Evolutionary conservation across 1,140 invertebrate species (phyloP).

Genomic region (Cydia pomonella): DNA sequence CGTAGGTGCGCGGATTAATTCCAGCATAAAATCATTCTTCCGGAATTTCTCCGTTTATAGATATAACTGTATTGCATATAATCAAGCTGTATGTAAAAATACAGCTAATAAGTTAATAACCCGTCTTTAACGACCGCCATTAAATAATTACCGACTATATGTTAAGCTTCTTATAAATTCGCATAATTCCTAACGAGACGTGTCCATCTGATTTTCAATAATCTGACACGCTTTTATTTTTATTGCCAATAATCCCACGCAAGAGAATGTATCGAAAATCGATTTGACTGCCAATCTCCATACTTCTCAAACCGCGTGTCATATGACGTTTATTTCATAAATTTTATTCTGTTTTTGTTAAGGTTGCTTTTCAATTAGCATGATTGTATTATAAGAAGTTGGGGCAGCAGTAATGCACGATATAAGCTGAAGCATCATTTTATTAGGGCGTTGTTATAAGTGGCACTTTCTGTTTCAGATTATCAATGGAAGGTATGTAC

Average conservation of each 20-base stretch:
- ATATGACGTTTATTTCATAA: not conserved
- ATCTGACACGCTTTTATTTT: constrained; percentile 25
- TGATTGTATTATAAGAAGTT: not conserved
- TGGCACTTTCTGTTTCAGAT: not conserved
- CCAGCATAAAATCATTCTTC: too few relatives aligned
- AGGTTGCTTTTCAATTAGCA: not conserved
- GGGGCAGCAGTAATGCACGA: not conserved
- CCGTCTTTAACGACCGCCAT: not conserved
- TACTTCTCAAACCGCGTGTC: not conserved
- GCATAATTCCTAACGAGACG: constrained; percentile 12
- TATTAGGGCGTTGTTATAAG: constrained; percentile 12
- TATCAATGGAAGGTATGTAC: not conserved
- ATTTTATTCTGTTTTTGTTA: not conserved
- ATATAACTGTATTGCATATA: too few relatives aligned
- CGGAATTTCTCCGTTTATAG: too few relatives aligned
- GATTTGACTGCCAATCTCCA: not conserved
- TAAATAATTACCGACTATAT: not conserved
- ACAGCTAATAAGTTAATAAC: not conserved
- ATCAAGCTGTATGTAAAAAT: not conserved
- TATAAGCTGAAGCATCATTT: constrained; percentile 9
- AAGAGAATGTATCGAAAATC: constrained; percentile 6
- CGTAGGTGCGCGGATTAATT: too few relatives aligned
- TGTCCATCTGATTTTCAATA: constrained; percentile 4
- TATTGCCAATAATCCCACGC: constrained; percentile 2
- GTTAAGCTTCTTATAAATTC: constrained; percentile 3